These are phyloP conservation scores for Parascotia fuliginaria DNA, from an alignment of 2,888 invertebrate species.

Conservation along the genomic window DNA sequence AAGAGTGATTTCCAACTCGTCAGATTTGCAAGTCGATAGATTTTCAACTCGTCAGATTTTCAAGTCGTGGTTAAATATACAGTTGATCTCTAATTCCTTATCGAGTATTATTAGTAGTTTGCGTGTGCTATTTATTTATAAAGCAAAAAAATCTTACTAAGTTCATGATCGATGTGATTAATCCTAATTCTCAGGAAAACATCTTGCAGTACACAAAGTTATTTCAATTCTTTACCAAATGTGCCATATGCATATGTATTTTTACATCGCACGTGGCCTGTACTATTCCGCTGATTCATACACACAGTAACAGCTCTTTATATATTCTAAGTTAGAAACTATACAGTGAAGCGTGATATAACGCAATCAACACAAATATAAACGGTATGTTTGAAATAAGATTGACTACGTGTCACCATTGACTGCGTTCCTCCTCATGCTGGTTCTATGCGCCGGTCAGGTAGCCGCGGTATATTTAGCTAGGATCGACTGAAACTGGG, in stretches of 20 bases:
- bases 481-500: slow-evolving; percentile 70
- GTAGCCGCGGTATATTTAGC: slow-evolving; percentile 68
- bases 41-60: too few species aligned
- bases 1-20: too few species aligned
- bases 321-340: not conserved
- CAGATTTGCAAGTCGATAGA: too few species aligned
- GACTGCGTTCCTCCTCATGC: slow-evolving; percentile 34
- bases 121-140: too few species aligned
- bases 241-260: not conserved
- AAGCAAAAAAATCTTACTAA: not conserved
- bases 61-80: too few species aligned
- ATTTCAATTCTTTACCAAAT: not conserved
- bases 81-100: too few species aligned
- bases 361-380: slow-evolving; percentile 19
- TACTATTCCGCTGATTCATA: not conserved
- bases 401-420: slow-evolving; percentile 53
- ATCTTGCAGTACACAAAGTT: not conserved
- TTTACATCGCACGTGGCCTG: not conserved
- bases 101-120: too few species aligned
- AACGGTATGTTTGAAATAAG: slow-evolving; percentile 31
- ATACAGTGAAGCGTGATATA: slow-evolving; percentile 1
- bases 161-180: not conserved
- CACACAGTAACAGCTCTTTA: not conserved
- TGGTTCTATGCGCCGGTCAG: slow-evolving; percentile 65
- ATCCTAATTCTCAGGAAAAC: not conserved